Conservation (phyloP, 2,888 invertebrate genomes). For the Acleris literana region DNA sequence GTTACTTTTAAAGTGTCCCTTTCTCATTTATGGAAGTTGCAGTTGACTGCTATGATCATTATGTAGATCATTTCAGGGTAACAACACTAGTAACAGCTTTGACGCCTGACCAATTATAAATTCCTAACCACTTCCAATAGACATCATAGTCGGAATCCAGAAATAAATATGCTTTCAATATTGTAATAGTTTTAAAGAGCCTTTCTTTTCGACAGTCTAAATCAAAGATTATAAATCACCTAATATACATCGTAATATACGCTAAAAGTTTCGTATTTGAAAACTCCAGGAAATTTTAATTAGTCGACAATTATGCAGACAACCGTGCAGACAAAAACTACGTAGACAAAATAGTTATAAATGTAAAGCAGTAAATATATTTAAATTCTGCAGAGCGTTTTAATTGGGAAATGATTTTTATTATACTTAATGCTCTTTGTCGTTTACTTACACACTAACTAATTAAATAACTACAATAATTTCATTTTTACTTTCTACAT, state of each 20-base stretch:
- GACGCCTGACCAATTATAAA: conserved; percentile 1
- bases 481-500: background rate
- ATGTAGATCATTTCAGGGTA: conserved; percentile 30
- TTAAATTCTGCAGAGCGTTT: conserved; percentile 11
- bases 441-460: background rate
- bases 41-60: background rate
- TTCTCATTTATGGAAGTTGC: too few species aligned
- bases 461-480: conserved; percentile 1
- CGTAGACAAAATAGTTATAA: conserved; percentile 18
- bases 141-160: background rate
- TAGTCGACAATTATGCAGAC: background rate
- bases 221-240: too few species aligned
- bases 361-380: conserved; percentile 18
- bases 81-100: background rate
- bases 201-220: too few species aligned
- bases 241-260: too few species aligned
- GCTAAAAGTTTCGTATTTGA: too few species aligned
- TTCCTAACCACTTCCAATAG: conserved; percentile 11
- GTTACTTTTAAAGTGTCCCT: too few species aligned
- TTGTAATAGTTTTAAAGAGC: too few species aligned
- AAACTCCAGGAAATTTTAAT: too few species aligned
- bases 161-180: too few species aligned
- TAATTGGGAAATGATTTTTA: conserved; percentile 1
- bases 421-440: background rate
- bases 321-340: background rate